phyloP scores from a whole-genome alignment of 2,113 vertebrate genomes.

The Hippocampus zosterae region DNA sequence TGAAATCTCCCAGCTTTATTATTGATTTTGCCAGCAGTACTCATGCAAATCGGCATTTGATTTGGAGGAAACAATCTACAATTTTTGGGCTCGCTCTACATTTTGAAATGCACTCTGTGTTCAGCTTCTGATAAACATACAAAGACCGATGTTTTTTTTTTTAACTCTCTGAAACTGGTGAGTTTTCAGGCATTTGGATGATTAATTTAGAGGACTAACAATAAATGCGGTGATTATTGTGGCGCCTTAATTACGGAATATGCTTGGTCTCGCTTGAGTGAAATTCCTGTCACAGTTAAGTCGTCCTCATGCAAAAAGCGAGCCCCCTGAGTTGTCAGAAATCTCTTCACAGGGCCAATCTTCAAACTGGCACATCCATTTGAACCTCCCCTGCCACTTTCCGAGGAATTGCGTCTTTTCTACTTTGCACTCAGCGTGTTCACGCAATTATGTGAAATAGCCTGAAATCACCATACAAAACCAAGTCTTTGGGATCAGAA shows the following conservation, averaged over 20 bases:
- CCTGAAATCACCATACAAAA: slow-evolving; percentile 37
- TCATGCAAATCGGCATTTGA: background rate
- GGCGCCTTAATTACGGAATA: background rate
- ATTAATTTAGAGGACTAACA: background rate
- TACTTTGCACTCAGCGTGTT: slow-evolving; percentile 16
- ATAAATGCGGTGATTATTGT: too few relatives aligned
- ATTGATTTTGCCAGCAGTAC: background rate
- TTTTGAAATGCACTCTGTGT: too few relatives aligned
- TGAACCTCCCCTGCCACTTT: slow-evolving; percentile 26
- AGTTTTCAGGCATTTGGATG: too few relatives aligned
- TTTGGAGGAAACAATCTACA: background rate
- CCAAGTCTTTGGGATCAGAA: slow-evolving; percentile 11
- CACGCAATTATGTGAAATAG: slow-evolving; percentile 50
- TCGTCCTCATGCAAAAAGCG: background rate
- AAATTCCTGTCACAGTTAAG: background rate
- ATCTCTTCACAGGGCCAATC: slow-evolving; percentile 19
- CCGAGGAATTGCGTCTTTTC: slow-evolving; percentile 25
- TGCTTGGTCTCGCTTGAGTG: background rate
- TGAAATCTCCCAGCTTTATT: background rate
- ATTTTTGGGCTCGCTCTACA: background rate
- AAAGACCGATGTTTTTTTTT: too few relatives aligned
- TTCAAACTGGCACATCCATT: slow-evolving; percentile 16
- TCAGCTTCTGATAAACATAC: too few relatives aligned
- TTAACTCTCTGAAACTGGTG: too few relatives aligned
- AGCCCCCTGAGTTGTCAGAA: slow-evolving; percentile 13